Percentiles rank a stretch among this genome's conserved stretches.
These are phyloP conservation scores for Muscicapa comitata DNA, from an alignment of 2,797 vertebrate genomes.

Conservation along the genomic window DNA sequence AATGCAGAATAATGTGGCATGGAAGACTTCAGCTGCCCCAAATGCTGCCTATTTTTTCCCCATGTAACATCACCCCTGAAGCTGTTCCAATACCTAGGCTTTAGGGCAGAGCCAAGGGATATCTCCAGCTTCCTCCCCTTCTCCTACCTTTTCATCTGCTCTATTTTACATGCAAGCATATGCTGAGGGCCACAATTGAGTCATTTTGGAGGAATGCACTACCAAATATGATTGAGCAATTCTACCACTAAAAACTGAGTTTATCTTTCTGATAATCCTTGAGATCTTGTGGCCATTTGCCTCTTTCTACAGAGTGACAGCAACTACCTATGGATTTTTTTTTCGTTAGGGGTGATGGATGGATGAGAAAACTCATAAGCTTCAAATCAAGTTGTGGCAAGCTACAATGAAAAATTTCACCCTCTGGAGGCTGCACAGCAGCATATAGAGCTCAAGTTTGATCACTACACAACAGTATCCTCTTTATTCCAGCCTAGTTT, in stretches of 20 bases:
- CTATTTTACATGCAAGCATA: not conserved
- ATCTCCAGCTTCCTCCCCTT: not conserved
- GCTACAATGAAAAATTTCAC: not conserved
- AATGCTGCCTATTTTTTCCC: not conserved
- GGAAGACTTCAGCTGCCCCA: not conserved
- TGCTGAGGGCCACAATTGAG: not conserved
- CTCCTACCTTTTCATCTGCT: not conserved
- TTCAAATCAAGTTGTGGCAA: not conserved
- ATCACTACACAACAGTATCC: not conserved
- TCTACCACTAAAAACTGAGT: not conserved
- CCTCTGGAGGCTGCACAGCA: not conserved
- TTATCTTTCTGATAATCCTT: not conserved
- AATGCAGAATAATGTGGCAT: not conserved
- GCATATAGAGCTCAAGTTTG: fast-evolving
- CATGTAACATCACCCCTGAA: not conserved
- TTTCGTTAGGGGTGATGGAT: not conserved
- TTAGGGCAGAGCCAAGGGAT: not conserved
- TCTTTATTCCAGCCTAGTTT: not conserved
- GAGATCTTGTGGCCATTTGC: not conserved
- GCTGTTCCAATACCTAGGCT: not conserved
- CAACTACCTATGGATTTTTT: fast-evolving
- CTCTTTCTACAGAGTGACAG: not conserved
- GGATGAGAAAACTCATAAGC: not conserved
- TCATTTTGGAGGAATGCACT: not conserved
- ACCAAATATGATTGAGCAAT: not conserved